Evolutionary conservation across 2,888 invertebrate genomes (phyloP).

Genomic region (Xiphydria camelus): DNA sequence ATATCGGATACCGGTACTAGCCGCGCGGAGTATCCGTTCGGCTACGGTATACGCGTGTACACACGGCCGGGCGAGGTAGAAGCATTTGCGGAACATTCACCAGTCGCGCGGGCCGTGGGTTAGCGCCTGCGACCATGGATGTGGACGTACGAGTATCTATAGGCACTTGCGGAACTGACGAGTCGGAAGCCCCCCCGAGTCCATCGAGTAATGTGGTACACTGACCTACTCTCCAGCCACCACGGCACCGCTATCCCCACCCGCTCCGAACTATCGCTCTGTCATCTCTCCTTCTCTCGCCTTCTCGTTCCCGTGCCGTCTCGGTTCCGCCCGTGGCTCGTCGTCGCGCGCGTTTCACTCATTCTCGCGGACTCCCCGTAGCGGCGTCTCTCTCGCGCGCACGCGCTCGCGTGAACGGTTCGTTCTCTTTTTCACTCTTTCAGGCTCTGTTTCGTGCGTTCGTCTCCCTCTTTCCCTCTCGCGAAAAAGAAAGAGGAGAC

Average conservation of each 20-base stretch:
- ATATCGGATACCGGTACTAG: no score
- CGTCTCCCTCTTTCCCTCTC: constrained; percentile 4
- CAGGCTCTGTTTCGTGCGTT: constrained; percentile 2
- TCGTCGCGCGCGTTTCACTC: constrained; percentile 4
- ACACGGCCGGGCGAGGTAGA: neutral
- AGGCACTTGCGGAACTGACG: constrained; percentile 33
- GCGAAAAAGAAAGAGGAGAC: no score
- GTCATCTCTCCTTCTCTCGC: constrained; percentile 16
- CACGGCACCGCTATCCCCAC: constrained; percentile 34
- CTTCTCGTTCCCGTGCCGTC: constrained; percentile 12
- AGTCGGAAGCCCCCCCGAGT: constrained; percentile 43
- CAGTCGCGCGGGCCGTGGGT: neutral
- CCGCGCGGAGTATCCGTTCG: no score
- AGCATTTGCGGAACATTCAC: constrained; percentile 2
- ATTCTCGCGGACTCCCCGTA: constrained; percentile 10
- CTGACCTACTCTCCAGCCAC: constrained; percentile 55
- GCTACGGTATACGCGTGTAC: no score
- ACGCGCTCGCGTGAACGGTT: constrained; percentile 7
- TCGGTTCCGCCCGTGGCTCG: constrained; percentile 14
- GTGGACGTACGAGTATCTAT: constrained; percentile 1
- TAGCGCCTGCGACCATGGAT: neutral
- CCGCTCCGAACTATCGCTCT: constrained; percentile 26
- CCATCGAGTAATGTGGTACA: constrained; percentile 56
- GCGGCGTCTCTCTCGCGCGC: neutral
- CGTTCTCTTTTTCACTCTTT: constrained; percentile 5